Evolutionary conservation across 1,140 invertebrate genomes (phyloP).

Genomic region (Drosophila teissieri): DNA sequence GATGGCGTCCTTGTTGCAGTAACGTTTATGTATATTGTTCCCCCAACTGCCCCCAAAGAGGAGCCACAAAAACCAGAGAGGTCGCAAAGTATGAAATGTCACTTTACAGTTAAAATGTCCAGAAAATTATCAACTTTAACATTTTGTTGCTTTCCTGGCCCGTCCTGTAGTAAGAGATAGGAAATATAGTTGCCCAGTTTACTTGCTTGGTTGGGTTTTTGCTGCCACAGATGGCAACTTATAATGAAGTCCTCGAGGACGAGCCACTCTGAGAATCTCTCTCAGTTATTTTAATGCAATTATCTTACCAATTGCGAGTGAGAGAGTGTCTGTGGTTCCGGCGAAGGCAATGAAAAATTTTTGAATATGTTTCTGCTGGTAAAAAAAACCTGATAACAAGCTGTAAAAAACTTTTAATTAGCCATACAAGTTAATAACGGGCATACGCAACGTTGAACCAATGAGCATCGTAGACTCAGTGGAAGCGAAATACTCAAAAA

Average conservation of each 20-base stretch:
- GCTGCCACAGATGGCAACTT: slow-evolving; percentile 49
- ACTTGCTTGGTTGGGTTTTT: slow-evolving; percentile 28
- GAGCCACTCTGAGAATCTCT: slow-evolving; percentile 26
- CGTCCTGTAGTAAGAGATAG: slow-evolving; percentile 44
- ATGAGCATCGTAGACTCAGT: slow-evolving; percentile 17
- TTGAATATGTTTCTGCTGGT: slow-evolving; percentile 23
- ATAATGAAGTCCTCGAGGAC: slow-evolving; percentile 73
- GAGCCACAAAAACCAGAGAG: slow-evolving; percentile 33
- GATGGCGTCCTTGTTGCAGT: slow-evolving; percentile 54
- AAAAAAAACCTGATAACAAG: slow-evolving; percentile 26
- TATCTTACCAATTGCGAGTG: slow-evolving; percentile 59
- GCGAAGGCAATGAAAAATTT: slow-evolving; percentile 1
- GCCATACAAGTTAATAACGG: slow-evolving; percentile 56
- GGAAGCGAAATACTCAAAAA: slow-evolving; percentile 5
- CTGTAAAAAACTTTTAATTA: slow-evolving; percentile 72
- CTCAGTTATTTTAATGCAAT: slow-evolving; percentile 63
- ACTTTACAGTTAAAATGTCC: slow-evolving; percentile 74
- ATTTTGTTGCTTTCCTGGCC: slow-evolving; percentile 49
- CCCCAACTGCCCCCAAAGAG: slow-evolving; percentile 19
- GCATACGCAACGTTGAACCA: slow-evolving; percentile 51
- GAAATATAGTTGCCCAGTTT: slow-evolving; percentile 52
- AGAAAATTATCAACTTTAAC: slow-evolving; percentile 78
- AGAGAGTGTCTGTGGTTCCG: slow-evolving; percentile 12
- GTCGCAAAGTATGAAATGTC: slow-evolving; percentile 69
- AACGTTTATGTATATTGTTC: slow-evolving; percentile 74